Conservation (phyloP, 1,140 invertebrate genomes). For the Penaeus japonicus region DNA sequence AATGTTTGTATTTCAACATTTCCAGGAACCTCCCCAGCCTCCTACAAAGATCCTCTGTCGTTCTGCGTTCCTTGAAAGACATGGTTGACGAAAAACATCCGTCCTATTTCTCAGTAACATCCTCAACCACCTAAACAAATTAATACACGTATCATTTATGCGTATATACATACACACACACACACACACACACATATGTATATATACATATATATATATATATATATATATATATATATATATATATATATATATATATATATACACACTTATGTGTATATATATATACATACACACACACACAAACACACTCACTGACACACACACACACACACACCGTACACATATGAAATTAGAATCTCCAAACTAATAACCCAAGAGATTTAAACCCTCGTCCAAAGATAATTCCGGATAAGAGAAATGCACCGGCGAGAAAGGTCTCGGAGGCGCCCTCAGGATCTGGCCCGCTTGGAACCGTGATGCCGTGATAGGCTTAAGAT, state of each 20-base stretch:
- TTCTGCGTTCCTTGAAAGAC: no score
- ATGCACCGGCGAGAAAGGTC: not conserved
- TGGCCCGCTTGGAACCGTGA: not conserved
- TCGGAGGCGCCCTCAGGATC: not conserved
- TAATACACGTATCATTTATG: no score
- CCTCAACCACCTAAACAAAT: no score
- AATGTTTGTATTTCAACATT: no score
- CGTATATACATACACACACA: not conserved
- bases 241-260: not conserved
- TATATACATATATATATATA: not conserved
- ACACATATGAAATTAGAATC: not conserved
- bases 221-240: not conserved
- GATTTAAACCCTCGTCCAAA: not conserved
- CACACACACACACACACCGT: no score
- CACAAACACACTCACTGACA: no score
- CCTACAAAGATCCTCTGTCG: no score
- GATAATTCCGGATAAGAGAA: not conserved
- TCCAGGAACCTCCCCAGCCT: no score
- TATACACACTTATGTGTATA: not conserved
- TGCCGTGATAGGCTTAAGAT: no score
- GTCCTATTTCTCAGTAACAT: no score
- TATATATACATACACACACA: no score
- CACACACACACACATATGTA: not conserved
- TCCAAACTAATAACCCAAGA: not conserved
- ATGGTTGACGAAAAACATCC: no score